phyloP scores from a whole-genome alignment of 1,140 invertebrate species.

The Geopemphigus sp. region DNA sequence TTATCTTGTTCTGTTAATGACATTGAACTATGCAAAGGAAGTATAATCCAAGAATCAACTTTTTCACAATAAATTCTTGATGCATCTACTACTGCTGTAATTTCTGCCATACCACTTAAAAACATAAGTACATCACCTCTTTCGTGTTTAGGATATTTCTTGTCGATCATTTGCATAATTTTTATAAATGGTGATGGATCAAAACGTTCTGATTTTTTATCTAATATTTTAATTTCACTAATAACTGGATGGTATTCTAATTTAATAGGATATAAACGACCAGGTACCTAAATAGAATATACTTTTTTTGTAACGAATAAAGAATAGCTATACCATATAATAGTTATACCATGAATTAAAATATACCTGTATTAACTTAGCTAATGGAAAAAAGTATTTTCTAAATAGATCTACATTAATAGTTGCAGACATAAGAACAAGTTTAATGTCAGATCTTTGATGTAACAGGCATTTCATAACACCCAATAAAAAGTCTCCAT shows the following conservation, averaged over 20 bases:
- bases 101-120: slow-evolving; percentile 93
- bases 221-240: slow-evolving; percentile 62
- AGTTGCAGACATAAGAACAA: slow-evolving; percentile 98
- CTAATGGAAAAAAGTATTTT: slow-evolving; percentile 81
- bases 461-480: slow-evolving; percentile 86
- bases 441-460: slow-evolving; percentile 77
- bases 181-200: slow-evolving; percentile 90
- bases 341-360: not conserved
- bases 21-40: slow-evolving; percentile 89
- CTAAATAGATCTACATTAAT: slow-evolving; percentile 94
- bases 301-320: not conserved
- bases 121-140: slow-evolving; percentile 96
- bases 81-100: slow-evolving; percentile 84
- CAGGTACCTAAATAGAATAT: slow-evolving; percentile 72
- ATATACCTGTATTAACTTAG: slow-evolving; percentile 73
- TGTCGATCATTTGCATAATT: slow-evolving; percentile 88
- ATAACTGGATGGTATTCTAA: slow-evolving; percentile 81
- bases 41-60: slow-evolving; percentile 84
- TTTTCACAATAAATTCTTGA: slow-evolving; percentile 80
- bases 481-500: slow-evolving; percentile 92
- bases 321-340: no score
- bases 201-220: slow-evolving; percentile 69
- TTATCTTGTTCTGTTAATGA: slow-evolving; percentile 95
- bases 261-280: slow-evolving; percentile 89
- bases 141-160: slow-evolving; percentile 79